A percentile compares a stretch with the other conserved stretches of the same genome.
Evolutionary conservation across 2,888 invertebrate species (phyloP).

Genomic region (Chorisops tibialis): DNA sequence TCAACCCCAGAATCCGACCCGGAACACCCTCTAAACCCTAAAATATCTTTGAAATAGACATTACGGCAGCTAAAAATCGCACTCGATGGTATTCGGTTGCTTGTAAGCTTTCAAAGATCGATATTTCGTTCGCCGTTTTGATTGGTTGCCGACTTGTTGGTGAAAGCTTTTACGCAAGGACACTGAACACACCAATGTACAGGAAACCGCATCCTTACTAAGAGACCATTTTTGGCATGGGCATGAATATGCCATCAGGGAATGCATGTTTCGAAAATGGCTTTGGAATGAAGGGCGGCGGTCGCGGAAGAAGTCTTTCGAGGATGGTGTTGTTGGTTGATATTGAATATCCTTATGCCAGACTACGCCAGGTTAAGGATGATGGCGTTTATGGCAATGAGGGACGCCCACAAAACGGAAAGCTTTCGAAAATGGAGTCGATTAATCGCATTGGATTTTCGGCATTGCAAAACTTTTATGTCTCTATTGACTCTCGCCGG

Average conservation of each 20-base stretch:
- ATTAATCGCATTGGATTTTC: slow-evolving; percentile 26
- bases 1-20: slow-evolving; percentile 5
- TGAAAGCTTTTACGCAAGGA: slow-evolving; percentile 28
- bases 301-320: not conserved
- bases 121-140: slow-evolving; percentile 34
- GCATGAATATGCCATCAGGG: slow-evolving; percentile 12
- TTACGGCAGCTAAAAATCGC: slow-evolving; percentile 14
- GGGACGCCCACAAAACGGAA: slow-evolving; percentile 8
- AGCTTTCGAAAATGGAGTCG: slow-evolving; percentile 29
- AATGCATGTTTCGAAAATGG: not conserved
- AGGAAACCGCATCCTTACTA: slow-evolving; percentile 14
- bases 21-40: not conserved
- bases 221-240: slow-evolving; percentile 17
- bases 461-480: slow-evolving; percentile 10
- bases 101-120: slow-evolving; percentile 26
- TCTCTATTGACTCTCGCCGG: slow-evolving; percentile 26
- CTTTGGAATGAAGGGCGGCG: not conserved
- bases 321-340: not conserved
- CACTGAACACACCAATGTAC: slow-evolving; percentile 11
- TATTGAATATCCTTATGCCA: not conserved
- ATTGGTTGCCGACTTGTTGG: slow-evolving; percentile 32
- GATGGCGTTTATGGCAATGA: slow-evolving; percentile 1
- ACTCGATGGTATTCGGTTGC: slow-evolving; percentile 22
- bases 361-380: not conserved
- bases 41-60: too few relatives aligned